Conservation (phyloP, 2,888 invertebrate species). For the Tinea trinotella region DNA sequence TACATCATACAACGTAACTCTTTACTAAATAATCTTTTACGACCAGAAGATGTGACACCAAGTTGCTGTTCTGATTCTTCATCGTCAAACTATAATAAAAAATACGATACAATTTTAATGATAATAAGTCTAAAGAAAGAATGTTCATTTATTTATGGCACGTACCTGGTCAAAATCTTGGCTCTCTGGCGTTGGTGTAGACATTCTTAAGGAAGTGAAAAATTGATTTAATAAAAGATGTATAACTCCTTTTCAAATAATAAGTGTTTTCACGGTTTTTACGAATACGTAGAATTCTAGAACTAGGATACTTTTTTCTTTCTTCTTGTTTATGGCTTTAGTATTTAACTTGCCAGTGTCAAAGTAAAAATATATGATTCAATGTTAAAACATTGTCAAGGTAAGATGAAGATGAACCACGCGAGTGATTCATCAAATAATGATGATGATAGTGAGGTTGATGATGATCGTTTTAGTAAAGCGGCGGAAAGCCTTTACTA, state of each 20-base stretch:
- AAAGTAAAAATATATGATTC: too few relatives aligned
- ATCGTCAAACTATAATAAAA: slow-evolving; percentile 58
- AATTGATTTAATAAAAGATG: background rate
- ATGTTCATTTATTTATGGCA: too few relatives aligned
- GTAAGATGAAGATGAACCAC: too few relatives aligned
- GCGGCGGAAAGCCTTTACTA: too few relatives aligned
- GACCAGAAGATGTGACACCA: slow-evolving; percentile 78
- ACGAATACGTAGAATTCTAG: too few relatives aligned
- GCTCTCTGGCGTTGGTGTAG: slow-evolving; percentile 46
- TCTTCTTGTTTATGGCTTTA: too few relatives aligned
- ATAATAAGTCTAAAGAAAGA: background rate
- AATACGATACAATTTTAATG: background rate
- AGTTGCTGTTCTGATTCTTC: slow-evolving; percentile 80
- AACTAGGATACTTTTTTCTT: too few relatives aligned
- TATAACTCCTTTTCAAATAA: background rate
- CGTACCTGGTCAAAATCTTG: slow-evolving; percentile 56
- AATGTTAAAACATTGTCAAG: too few relatives aligned
- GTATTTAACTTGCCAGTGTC: too few relatives aligned
- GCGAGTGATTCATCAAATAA: too few relatives aligned
- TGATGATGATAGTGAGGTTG: too few relatives aligned
- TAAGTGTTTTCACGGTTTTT: background rate
- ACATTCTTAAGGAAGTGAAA: slow-evolving; percentile 29
- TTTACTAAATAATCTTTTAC: slow-evolving; percentile 91
- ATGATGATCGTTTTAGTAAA: too few relatives aligned
- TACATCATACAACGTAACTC: slow-evolving; percentile 99